Conservation (phyloP, 2,113 vertebrate species). For the Xenopus tropicalis region UCB_Xtro_10.0 CM004450.2:78329501-78330000, state of each 20-base stretch:
- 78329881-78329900: constrained; percentile 59
- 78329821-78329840: not conserved
- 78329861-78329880: constrained; percentile 49
- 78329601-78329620: constrained; percentile 54
- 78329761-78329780: constrained; percentile 47
- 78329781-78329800: constrained; percentile 56
- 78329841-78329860: constrained; percentile 40
- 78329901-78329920: constrained; percentile 49
- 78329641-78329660: constrained; percentile 35
- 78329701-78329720: constrained; percentile 43
- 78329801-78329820: constrained; percentile 28
- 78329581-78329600: constrained; percentile 47
- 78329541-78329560: constrained; percentile 46
- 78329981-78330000: constrained; percentile 58
- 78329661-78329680: constrained; percentile 37
- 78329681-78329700: constrained; percentile 35
- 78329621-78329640: constrained; percentile 50
- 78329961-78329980: constrained; percentile 45
- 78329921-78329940: constrained; percentile 53
- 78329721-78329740: constrained; percentile 58
- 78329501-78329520: constrained; percentile 46
- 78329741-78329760: constrained; percentile 50
- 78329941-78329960: constrained; percentile 52
- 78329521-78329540: constrained; percentile 4
- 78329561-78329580: constrained; percentile 44